Evolutionary conservation across 2,888 invertebrate genomes (phyloP).

Genomic region (Ichneumoninae sp.): DNA sequence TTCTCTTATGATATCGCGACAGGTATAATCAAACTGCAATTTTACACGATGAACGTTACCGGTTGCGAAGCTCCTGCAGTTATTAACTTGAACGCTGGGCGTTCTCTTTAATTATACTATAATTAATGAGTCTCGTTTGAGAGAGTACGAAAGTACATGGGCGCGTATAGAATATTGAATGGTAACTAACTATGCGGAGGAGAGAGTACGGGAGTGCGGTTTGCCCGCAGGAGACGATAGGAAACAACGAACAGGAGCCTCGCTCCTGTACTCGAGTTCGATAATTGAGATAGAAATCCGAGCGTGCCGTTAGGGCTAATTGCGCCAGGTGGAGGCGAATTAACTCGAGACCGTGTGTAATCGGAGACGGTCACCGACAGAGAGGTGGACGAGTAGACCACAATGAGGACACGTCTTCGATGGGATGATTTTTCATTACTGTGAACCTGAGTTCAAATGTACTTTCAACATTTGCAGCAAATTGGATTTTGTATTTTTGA

Average conservation of each 20-base stretch:
- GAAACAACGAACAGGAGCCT: constrained; percentile 16
- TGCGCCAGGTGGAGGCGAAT: constrained; percentile 30
- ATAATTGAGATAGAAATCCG: constrained; percentile 61
- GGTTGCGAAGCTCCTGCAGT: constrained; percentile 7
- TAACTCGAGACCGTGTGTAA: constrained; percentile 35
- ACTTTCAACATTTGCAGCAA: no score
- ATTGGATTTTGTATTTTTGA: no score
- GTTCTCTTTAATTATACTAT: constrained; percentile 59
- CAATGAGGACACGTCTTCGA: no score
- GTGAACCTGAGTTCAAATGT: no score
- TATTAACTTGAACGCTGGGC: constrained; percentile 38
- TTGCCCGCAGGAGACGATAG: constrained; percentile 17
- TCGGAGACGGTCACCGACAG: neutral
- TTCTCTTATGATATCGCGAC: constrained; percentile 3
- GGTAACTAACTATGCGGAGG: constrained; percentile 20
- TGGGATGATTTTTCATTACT: no score
- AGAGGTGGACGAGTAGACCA: neutral
- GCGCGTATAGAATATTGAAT: constrained; percentile 62
- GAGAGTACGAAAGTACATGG: constrained; percentile 36
- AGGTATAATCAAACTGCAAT: constrained; percentile 14
- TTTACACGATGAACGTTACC: constrained; percentile 25
- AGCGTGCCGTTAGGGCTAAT: constrained; percentile 49
- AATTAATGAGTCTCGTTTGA: constrained; percentile 59
- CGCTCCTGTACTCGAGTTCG: constrained; percentile 44
- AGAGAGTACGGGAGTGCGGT: constrained; percentile 1